Percentiles rank a stretch among this genome's conserved stretches.
These are phyloP conservation scores for Nycticryphes semicollaris DNA, from an alignment of 2,113 vertebrate genomes.

Conservation along the genomic window DNA sequence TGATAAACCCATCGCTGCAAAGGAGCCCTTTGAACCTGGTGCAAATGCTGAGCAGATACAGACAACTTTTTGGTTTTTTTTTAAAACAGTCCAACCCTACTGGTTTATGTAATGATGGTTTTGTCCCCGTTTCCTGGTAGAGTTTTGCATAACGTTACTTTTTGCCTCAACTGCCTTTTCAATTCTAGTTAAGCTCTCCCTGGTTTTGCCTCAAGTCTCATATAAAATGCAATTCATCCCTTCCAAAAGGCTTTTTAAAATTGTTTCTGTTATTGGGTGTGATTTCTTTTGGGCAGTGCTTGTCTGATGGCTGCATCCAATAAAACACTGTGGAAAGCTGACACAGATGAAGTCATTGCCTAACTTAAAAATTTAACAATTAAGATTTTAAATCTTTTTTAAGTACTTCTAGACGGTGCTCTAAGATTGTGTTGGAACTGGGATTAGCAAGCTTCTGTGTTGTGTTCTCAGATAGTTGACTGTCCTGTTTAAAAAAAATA, in stretches of 20 bases:
- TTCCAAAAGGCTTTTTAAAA: neutral
- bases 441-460: neutral
- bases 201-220: neutral
- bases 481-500: neutral
- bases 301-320: neutral
- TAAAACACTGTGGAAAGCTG: neutral
- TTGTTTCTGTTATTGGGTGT: neutral
- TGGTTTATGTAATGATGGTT: neutral
- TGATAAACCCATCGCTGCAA: neutral
- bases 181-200: neutral
- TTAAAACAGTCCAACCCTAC: neutral
- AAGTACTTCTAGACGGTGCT: neutral
- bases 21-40: neutral
- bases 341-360: neutral
- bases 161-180: neutral
- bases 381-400: neutral
- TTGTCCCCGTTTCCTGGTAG: neutral
- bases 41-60: neutral
- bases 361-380: neutral
- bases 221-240: neutral
- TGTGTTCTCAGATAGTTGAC: neutral
- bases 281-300: neutral
- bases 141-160: neutral
- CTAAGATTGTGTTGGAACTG: neutral
- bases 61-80: neutral